Evolutionary conservation across 2,888 invertebrate genomes (phyloP).

Genomic region (Julus scandinavius): DNA sequence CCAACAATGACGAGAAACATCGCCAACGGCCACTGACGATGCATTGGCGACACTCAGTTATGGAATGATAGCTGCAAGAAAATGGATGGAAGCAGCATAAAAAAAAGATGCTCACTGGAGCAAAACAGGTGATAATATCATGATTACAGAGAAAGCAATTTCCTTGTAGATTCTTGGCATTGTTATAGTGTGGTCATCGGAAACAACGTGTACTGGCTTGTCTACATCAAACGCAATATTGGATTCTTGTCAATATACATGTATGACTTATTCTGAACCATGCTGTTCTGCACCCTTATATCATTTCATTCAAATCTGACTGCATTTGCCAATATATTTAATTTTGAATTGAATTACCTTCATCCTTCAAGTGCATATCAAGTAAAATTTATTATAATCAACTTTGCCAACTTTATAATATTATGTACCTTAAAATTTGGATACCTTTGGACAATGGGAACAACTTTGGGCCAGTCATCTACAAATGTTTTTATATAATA

Average conservation of each 20-base stretch:
- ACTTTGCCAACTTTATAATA: too few relatives aligned
- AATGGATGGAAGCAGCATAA: neutral
- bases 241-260: neutral
- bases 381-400: too few relatives aligned
- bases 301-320: too few relatives aligned
- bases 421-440: too few relatives aligned
- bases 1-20: slow-evolving; percentile 11
- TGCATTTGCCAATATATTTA: too few relatives aligned
- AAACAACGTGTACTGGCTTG: neutral
- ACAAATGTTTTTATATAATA: too few relatives aligned
- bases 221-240: neutral
- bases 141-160: neutral
- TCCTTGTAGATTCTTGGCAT: neutral
- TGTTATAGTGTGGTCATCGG: neutral
- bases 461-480: too few relatives aligned
- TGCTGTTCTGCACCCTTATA: too few relatives aligned
- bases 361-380: too few relatives aligned
- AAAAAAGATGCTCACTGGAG: neutral
- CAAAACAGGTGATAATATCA: neutral
- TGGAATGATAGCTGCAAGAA: neutral
- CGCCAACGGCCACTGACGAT: neutral
- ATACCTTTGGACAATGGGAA: too few relatives aligned
- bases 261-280: too few relatives aligned
- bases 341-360: too few relatives aligned
- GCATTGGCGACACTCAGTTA: neutral